phyloP scores from a whole-genome alignment of 2,797 vertebrate species.

The Sternotherus odoratus region DNA sequence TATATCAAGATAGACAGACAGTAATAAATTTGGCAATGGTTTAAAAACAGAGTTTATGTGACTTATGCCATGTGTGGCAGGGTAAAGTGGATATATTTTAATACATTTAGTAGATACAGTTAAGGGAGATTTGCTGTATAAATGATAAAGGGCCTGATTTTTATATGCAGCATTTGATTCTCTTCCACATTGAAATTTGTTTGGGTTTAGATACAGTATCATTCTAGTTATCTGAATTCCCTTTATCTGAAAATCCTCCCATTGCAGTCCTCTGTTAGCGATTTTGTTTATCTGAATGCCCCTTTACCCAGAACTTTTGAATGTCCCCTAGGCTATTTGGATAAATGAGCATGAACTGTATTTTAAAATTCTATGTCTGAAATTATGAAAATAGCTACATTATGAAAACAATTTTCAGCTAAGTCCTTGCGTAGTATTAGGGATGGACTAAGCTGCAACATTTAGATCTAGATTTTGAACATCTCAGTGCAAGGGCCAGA shows the following conservation, averaged over 20 bases:
- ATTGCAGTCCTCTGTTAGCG: neutral
- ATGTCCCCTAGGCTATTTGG: neutral
- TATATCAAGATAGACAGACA: neutral
- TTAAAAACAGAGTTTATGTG: neutral
- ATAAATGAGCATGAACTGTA: neutral
- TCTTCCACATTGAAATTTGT: neutral
- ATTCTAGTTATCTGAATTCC: neutral
- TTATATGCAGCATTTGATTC: neutral
- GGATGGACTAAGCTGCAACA: neutral
- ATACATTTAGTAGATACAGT: neutral
- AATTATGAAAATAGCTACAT: neutral
- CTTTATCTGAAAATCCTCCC: neutral
- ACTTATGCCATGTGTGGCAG: neutral
- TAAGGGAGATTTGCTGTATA: neutral
- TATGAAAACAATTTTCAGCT: neutral
- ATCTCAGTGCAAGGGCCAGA: neutral
- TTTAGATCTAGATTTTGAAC: conserved; percentile 14
- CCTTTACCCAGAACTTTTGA: neutral
- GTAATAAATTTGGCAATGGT: neutral
- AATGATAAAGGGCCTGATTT: neutral
- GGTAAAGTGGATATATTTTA: neutral
- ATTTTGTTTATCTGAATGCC: neutral
- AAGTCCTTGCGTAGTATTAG: neutral
- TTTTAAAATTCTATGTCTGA: neutral
- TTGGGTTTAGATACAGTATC: neutral